A percentile compares a stretch with the other conserved stretches of the same genome.
phyloP scores from a whole-genome alignment of 2,888 invertebrate genomes.

The Rotaria magnacalcarata region DNA sequence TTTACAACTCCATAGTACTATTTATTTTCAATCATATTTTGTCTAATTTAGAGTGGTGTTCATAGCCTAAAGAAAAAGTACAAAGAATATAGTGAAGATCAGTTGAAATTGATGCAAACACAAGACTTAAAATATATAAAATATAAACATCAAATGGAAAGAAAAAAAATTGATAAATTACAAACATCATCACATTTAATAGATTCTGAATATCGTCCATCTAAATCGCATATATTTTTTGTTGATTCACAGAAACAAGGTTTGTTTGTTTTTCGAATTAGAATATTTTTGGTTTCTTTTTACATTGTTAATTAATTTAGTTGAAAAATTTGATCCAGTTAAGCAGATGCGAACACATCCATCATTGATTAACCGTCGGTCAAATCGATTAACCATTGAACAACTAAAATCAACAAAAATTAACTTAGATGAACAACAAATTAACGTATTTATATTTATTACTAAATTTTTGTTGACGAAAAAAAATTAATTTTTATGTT shows the following conservation, averaged over 20 bases:
- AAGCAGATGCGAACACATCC: constrained; percentile 73
- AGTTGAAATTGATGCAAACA: constrained; percentile 79
- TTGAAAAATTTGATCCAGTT: constrained; percentile 67
- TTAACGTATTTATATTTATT: neutral
- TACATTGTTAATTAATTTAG: constrained; percentile 49
- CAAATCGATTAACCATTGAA: constrained; percentile 68
- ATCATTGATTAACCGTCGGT: constrained; percentile 67
- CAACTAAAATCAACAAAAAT: constrained; percentile 52
- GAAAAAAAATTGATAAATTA: constrained; percentile 69
- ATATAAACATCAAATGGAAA: constrained; percentile 77
- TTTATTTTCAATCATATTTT: neutral
- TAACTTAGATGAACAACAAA: constrained; percentile 47
- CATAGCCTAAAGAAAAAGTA: constrained; percentile 67
- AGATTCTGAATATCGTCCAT: constrained; percentile 68
- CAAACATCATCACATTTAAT: constrained; percentile 77
- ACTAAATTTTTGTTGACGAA: too few relatives aligned
- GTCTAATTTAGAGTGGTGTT: constrained; percentile 57
- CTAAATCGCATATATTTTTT: constrained; percentile 76
- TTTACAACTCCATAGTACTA: too few relatives aligned
- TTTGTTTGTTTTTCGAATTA: constrained; percentile 47
- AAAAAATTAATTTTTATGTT: too few relatives aligned
- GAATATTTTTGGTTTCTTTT: neutral
- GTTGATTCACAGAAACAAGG: constrained; percentile 67
- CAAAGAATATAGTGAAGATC: constrained; percentile 71
- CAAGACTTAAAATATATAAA: constrained; percentile 84